Conservation (phyloP, 1,140 invertebrate species). For the Polypedilum pembai region DNA sequence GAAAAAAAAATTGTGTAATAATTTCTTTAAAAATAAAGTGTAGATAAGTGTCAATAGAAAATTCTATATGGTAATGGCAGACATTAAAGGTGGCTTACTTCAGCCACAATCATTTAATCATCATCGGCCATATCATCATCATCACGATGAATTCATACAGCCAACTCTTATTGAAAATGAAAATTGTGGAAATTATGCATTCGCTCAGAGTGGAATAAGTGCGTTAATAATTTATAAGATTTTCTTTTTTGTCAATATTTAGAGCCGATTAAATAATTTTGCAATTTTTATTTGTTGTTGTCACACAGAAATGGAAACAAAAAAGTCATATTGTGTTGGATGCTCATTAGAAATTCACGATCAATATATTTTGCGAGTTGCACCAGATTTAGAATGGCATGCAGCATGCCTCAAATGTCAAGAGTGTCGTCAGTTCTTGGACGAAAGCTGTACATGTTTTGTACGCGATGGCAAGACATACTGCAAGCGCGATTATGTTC, state of each 20-base stretch:
- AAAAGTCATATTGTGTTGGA: slow-evolving; percentile 84
- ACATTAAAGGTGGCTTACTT: slow-evolving; percentile 50
- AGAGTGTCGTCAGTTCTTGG: slow-evolving; percentile 92
- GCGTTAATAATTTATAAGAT: neutral
- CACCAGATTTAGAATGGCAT: slow-evolving; percentile 97
- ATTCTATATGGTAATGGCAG: slow-evolving; percentile 51
- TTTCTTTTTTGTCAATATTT: too few relatives aligned
- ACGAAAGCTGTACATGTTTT: slow-evolving; percentile 96
- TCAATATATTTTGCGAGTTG: slow-evolving; percentile 94
- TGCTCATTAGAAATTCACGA: slow-evolving; percentile 94
- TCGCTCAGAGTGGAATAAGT: neutral
- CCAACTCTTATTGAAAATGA: slow-evolving; percentile 6
- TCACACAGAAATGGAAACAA: slow-evolving; percentile 68
- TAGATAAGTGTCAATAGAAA: neutral
- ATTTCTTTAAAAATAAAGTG: neutral
- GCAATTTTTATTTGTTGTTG: neutral
- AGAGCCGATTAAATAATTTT: neutral
- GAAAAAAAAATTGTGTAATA: neutral
- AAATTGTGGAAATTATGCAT: slow-evolving; percentile 10
- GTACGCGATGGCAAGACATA: slow-evolving; percentile 96
- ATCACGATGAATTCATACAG: slow-evolving; percentile 15
- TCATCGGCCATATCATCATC: slow-evolving; percentile 43
- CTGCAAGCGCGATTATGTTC: slow-evolving; percentile 95
- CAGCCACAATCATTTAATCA: slow-evolving; percentile 51
- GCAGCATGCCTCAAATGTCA: slow-evolving; percentile 94